These are phyloP conservation scores for Pheucticus melanocephalus DNA, from an alignment of 2,113 vertebrate species.

Conservation along the genomic window DNA sequence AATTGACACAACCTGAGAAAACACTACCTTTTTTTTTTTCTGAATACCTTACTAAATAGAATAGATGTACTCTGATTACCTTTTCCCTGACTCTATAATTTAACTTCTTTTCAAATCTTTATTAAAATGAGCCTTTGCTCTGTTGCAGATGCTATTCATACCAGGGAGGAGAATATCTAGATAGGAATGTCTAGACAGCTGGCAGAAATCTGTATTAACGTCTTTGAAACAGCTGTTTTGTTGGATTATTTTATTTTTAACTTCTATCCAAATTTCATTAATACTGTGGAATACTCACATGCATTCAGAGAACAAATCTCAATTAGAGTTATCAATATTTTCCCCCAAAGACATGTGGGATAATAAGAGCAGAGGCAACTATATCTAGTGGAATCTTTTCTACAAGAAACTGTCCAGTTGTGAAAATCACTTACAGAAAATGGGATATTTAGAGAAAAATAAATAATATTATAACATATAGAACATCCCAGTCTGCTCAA, in stretches of 20 bases:
- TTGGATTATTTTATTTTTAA: neutral
- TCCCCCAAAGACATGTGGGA: neutral
- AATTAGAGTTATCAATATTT: neutral
- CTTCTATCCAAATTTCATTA: neutral
- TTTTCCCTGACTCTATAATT: neutral
- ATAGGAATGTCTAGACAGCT: neutral
- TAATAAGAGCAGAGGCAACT: neutral
- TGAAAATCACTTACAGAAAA: neutral
- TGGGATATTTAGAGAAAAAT: neutral
- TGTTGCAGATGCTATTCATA: neutral
- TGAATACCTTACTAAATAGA: neutral
- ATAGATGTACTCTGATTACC: neutral
- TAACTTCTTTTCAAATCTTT: neutral
- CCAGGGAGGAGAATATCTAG: rapidly evolving
- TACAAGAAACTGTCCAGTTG: neutral
- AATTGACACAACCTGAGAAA: neutral
- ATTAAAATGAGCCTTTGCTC: neutral
- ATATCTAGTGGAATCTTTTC: neutral
- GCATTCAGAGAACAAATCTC: neutral
- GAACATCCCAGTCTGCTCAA: neutral
- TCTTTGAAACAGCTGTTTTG: neutral
- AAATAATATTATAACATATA: neutral
- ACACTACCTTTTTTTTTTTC: neutral
- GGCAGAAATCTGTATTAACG: neutral
- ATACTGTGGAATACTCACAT: rapidly evolving